These are phyloP conservation scores for Mercenaria mercenaria DNA, from an alignment of 1,140 invertebrate species.

Conservation along the genomic window DNA sequence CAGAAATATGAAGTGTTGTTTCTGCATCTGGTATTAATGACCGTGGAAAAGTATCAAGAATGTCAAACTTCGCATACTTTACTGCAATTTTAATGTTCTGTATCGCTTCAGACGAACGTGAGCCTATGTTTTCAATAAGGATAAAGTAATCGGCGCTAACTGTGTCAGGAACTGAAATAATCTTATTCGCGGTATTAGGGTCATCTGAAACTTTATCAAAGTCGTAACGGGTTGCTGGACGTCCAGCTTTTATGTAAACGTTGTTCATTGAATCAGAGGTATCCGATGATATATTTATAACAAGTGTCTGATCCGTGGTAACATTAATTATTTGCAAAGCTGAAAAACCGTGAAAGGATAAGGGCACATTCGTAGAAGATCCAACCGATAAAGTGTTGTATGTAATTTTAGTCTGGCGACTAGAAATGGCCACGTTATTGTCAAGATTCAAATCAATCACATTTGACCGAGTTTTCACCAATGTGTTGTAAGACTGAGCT, in stretches of 20 bases:
- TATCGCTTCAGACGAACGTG: neutral
- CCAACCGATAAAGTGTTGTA: neutral
- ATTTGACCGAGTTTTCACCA: conserved; percentile 34
- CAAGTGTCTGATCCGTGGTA: neutral
- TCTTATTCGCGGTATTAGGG: neutral
- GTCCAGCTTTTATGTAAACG: neutral
- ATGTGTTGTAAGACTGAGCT: neutral
- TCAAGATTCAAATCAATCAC: conserved; percentile 1
- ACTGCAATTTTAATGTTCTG: neutral
- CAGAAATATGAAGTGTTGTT: neutral
- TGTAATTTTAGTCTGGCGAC: neutral
- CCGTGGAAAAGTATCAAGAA: neutral
- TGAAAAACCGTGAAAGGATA: neutral
- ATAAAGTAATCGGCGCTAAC: neutral
- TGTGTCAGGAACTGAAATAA: neutral
- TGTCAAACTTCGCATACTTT: conserved; percentile 29
- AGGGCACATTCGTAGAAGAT: neutral
- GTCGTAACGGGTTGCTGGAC: conserved; percentile 31
- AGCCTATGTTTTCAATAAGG: conserved; percentile 5
- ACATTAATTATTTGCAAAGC: neutral
- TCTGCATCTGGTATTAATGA: neutral
- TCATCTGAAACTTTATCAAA: conserved; percentile 18
- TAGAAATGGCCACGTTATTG: conserved; percentile 19
- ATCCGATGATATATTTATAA: neutral
- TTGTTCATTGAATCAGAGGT: neutral